Base-by-base conservation (phyloP, 2,113 vertebrate genomes). In the Brachyhypopomus gauderio region DNA sequence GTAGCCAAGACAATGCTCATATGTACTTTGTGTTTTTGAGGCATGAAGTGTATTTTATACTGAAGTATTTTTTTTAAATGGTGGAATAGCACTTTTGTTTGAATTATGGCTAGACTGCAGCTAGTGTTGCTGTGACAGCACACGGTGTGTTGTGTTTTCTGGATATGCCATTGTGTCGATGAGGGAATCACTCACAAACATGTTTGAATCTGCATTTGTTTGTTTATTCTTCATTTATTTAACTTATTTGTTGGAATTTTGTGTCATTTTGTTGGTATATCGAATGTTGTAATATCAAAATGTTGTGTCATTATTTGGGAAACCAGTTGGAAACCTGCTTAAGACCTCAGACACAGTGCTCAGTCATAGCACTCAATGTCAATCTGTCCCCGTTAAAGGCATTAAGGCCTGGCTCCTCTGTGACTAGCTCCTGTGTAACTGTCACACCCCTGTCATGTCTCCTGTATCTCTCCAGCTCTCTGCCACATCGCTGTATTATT, bases 351-450 rank as follows among this genome's bases (percentile, higher is more conserved):
- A 16, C 30, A 36, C 3, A 17, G 34, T 38, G 34, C 34, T 69
- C 36, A 19, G 59, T 74, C 52, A 74, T 63, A 64, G 63, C 41
- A 73, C 59, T n/a, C 60, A 55, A 6, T 45, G 19, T 45, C 70
- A 52, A 55, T 16, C 19, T 25, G 41, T 22, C 5, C 59, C 25
- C 27, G 7, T 30, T 74, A 80, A 80, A 5, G 20, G 25, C 60
- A 66, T 41, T 56, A 52, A 66, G 64, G 19, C 25, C 17, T 59
- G 58, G 41, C 70, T 73, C 60, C 27, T 74, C 70, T 63, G 45
- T 9, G 52, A 72, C 59, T 80, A 72, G 71, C 71, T 70, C 30
- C 23, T 75, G 30, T 64, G 60, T 78, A 45, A 45, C 41, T 45
- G 41, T 45, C 41, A 45, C 41, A 45, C 41, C 41, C 9, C 41